Conservation (phyloP, 2,113 vertebrate species). For the Forbesichthys papilliferus region DNA sequence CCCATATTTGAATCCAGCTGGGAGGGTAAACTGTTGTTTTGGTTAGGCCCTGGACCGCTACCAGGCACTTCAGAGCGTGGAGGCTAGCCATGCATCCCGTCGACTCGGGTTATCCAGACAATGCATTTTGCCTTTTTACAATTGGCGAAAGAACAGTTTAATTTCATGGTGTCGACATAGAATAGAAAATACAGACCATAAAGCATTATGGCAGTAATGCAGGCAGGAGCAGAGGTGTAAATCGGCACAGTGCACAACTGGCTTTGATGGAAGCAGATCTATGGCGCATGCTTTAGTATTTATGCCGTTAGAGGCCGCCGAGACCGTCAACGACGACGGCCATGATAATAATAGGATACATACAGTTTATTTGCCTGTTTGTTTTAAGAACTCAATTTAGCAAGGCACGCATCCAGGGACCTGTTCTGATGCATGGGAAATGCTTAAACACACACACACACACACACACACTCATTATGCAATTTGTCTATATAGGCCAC, state of each 20-base stretch:
- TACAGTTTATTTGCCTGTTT: conserved; percentile 61
- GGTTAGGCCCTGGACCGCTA: background rate
- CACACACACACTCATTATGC: conserved; percentile 32
- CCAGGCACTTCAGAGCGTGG: background rate
- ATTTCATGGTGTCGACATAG: conserved; percentile 68
- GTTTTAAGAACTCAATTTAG: conserved; percentile 57
- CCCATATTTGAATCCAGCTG: background rate
- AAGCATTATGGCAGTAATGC: conserved; percentile 64
- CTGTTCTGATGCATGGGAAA: conserved; percentile 36
- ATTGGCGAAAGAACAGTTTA: conserved; percentile 48
- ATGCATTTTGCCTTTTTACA: conserved; percentile 41
- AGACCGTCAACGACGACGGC: conserved; percentile 47
- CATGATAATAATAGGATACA: conserved; percentile 58
- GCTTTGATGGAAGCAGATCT: conserved; percentile 55
- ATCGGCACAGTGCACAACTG: conserved; percentile 56
- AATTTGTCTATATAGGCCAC: conserved; percentile 57
- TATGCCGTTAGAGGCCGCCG: conserved; percentile 51
- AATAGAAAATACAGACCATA: conserved; percentile 64
- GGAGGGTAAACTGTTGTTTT: background rate
- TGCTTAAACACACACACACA: conserved; percentile 25
- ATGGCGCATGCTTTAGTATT: conserved; percentile 51
- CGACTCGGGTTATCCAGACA: conserved; percentile 13
- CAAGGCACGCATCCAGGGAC: conserved; percentile 23
- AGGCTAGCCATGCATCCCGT: conserved; percentile 5
- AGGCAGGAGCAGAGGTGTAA: conserved; percentile 56